phyloP scores from a whole-genome alignment of 2,113 vertebrate species.

The Oncorhynchus gorbuscha region DNA sequence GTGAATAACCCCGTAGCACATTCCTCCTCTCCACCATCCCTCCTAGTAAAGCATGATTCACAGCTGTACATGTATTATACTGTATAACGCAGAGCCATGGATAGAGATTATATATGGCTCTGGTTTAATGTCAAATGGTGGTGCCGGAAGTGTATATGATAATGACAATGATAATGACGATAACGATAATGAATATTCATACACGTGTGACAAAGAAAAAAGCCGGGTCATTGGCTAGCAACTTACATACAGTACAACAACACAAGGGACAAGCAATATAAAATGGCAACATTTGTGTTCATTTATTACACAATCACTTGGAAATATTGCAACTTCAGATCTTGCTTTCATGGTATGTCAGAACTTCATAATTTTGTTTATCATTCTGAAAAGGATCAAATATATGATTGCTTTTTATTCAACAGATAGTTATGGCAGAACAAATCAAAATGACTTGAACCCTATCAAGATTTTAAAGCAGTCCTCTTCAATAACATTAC shows the following conservation, averaged over 20 bases:
- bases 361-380: not conserved
- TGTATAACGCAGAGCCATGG: too few relatives aligned
- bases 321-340: too few relatives aligned
- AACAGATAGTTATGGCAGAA: too few relatives aligned
- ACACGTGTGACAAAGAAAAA: not conserved
- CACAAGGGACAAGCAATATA: too few relatives aligned
- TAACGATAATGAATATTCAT: not conserved
- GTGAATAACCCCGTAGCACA: not conserved
- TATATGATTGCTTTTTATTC: not conserved
- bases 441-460: not conserved
- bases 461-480: not conserved
- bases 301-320: too few relatives aligned
- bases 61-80: not conserved
- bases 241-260: not conserved
- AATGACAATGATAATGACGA: not conserved
- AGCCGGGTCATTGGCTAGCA: too few relatives aligned
- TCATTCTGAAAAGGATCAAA: not conserved
- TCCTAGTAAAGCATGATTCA: not conserved
- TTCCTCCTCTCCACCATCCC: not conserved
- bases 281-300: too few relatives aligned
- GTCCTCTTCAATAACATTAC: not conserved
- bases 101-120: too few relatives aligned
- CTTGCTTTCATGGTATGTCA: too few relatives aligned
- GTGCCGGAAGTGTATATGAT: not conserved
- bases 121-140: not conserved